Percentiles rank a stretch among this genome's conserved stretches.
phyloP scores from a whole-genome alignment of 1,140 invertebrate species.

The Sycophila sp. region DNA sequence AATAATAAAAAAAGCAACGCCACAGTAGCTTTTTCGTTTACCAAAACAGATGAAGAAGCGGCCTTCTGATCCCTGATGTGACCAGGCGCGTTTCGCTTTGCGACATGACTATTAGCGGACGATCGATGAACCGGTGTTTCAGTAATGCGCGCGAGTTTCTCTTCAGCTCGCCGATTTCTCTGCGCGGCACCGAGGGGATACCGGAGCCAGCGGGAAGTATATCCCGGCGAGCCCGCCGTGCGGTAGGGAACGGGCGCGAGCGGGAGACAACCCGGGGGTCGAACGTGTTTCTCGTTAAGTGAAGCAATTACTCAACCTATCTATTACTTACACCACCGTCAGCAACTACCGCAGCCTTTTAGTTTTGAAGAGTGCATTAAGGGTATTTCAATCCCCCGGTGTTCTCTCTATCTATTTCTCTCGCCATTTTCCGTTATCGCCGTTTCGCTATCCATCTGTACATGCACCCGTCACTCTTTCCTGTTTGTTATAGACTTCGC shows the following conservation, averaged over 20 bases:
- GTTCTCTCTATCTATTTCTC: slow-evolving; percentile 26
- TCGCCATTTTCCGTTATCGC: neutral
- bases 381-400: slow-evolving; percentile 43
- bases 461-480: neutral
- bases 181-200: too few relatives aligned
- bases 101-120: too few relatives aligned
- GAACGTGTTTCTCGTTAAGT: slow-evolving; percentile 65
- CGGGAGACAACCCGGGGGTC: slow-evolving; percentile 11
- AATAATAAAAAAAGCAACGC: too few relatives aligned
- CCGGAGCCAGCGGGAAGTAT: neutral
- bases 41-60: too few relatives aligned
- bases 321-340: slow-evolving; percentile 58
- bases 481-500: neutral
- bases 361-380: slow-evolving; percentile 59
- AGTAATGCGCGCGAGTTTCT: too few relatives aligned
- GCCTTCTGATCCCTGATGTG: too few relatives aligned
- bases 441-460: neutral
- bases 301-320: slow-evolving; percentile 62
- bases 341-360: slow-evolving; percentile 59
- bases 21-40: too few relatives aligned
- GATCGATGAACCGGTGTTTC: too few relatives aligned
- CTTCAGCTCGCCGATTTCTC: too few relatives aligned
- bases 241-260: neutral
- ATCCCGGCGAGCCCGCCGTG: neutral
- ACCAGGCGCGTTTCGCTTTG: too few relatives aligned